Evolutionary conservation across 2,113 vertebrate genomes (phyloP).

Genomic region (Oplegnathus fasciatus): DNA sequence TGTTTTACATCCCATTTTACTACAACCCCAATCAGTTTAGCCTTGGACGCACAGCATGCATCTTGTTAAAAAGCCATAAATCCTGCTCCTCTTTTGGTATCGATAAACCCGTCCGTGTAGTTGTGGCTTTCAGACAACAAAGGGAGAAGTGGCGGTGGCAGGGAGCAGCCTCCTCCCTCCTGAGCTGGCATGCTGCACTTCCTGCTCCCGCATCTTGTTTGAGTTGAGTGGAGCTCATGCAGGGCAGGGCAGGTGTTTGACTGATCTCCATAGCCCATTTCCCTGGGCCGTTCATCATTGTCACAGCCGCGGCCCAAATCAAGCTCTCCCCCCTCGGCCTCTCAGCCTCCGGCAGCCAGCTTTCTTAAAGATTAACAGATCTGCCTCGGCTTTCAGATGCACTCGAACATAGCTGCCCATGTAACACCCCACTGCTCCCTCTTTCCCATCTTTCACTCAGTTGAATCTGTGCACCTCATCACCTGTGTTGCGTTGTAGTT

Average conservation of each 20-base stretch:
- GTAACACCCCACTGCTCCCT: conserved; percentile 41
- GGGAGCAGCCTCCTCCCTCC: conserved; percentile 17
- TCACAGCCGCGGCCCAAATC: conserved; percentile 60
- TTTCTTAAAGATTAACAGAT: conserved; percentile 77
- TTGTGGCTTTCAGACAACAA: conserved; percentile 28
- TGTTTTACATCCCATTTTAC: neutral
- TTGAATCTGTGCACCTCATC: conserved; percentile 33
- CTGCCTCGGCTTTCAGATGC: conserved; percentile 49
- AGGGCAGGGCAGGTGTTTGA: conserved; percentile 80
- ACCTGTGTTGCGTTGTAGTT: conserved; percentile 29
- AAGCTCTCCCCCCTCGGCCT: conserved; percentile 22
- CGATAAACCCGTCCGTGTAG: conserved; percentile 14
- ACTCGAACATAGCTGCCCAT: conserved; percentile 21
- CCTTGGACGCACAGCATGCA: neutral
- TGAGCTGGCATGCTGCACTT: conserved; percentile 49
- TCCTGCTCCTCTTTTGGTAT: neutral
- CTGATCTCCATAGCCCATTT: conserved; percentile 70
- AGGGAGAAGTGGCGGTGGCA: conserved; percentile 8
- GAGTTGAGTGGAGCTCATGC: conserved; percentile 70
- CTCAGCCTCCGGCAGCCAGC: conserved; percentile 45
- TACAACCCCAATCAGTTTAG: neutral
- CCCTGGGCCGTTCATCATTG: conserved; percentile 79
- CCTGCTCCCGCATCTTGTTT: conserved; percentile 76
- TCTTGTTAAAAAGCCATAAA: conserved; percentile 2
- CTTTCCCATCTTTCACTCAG: conserved; percentile 48